Percentiles rank a stretch among this genome's conserved stretches.
Evolutionary conservation across 37 sponge, comb jelly and placozoan species (phyloP).

Genomic region (Crambe crambe): DNA sequence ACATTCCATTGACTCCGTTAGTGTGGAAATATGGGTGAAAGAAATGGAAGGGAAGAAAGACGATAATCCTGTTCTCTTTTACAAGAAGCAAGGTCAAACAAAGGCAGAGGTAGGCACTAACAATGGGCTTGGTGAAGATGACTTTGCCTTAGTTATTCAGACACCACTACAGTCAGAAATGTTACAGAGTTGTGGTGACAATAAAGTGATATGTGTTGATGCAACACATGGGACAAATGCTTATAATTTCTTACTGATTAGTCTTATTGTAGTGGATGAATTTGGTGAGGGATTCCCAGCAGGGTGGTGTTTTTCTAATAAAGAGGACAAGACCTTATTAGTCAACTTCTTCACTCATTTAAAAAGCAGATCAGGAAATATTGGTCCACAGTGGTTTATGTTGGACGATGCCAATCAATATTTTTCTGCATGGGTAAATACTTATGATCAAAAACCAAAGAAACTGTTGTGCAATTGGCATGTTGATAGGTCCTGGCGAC

Average conservation of each 20-base stretch:
- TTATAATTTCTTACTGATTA: constrained; percentile 28
- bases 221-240: constrained; percentile 40
- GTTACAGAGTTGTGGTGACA: background rate
- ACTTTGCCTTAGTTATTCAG: constrained; percentile 32
- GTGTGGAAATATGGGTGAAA: constrained; percentile 24
- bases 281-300: constrained; percentile 69
- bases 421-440: too few relatives aligned
- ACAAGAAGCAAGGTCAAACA: constrained; percentile 20
- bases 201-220: constrained; percentile 26
- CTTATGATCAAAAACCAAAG: too few relatives aligned
- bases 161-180: constrained; percentile 10
- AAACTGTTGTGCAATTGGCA: too few relatives aligned
- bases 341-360: constrained; percentile 24
- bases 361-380: constrained; percentile 13
- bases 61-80: constrained; percentile 19
- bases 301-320: constrained; percentile 42
- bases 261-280: constrained; percentile 64
- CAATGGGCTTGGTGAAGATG: background rate
- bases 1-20: constrained; percentile 22
- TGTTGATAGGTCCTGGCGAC: too few relatives aligned
- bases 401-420: too few relatives aligned
- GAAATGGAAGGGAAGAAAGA: constrained; percentile 15
- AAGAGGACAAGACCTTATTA: constrained; percentile 33
- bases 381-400: too few relatives aligned
- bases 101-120: background rate